Evolutionary conservation across 2,113 vertebrate genomes (phyloP), one percentile per base, ranked within the genome.

Genomic region (Patagioenas fasciata): DNA sequence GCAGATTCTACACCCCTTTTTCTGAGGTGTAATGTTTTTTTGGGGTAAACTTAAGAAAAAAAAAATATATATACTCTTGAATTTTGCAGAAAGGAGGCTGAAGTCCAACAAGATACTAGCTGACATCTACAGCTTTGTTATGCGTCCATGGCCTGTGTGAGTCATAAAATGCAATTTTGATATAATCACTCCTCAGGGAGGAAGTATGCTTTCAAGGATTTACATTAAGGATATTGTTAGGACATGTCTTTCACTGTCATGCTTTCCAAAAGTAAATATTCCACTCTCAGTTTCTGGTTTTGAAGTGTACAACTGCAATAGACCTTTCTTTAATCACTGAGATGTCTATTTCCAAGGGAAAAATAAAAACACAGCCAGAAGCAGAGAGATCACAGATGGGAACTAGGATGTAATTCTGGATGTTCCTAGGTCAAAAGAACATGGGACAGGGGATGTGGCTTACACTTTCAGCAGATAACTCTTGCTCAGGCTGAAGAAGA

Each of bases 401-500:
- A 64, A 21, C 0, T 42, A 34, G 8, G 73, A 60, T 42, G 19
- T 31, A 26, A 73, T 18, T 83, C 64, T 57, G 32, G 36, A 36
- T 24, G 25, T 15, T 51, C 40, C 53, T 60, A 54, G 54, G n/a
- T 51, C 32, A 24, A 53, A 93, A 57, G 66, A 87, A 19, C 34
- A 42, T 2, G 29, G 44, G n/a, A 1, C 18, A 15, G 42, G 36
- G 21, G 13, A 31, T 51, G 54, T 82, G 36, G 7, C 97, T 96
- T 93, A 98, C 96, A 0, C 42, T 97, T 18, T 97, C 92, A 0
- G 98, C 94, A 6, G 94, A 98, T 38, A 99, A 94, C 38, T 98
- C 91, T 11, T 29, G 42, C 32, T 97, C 98, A 1, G 95, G 14
- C 34, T 62, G 96, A 86, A 99, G 97, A 32, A 99, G 97, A 8